Percentiles rank a stretch among this genome's conserved stretches.
phyloP scores from a whole-genome alignment of 2,797 vertebrate genomes.

The Mus minutoides region DNA sequence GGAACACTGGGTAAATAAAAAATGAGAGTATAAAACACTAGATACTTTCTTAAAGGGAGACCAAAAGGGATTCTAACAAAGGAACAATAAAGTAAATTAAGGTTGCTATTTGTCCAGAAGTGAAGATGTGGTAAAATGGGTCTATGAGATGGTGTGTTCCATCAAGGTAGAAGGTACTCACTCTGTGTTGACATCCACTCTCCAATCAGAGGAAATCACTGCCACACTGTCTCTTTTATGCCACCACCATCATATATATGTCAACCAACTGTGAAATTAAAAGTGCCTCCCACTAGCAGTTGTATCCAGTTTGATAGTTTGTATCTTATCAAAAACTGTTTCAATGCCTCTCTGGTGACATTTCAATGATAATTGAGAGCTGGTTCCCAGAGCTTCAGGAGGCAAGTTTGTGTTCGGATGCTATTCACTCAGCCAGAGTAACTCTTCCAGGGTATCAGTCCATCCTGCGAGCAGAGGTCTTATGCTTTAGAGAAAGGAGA shows the following conservation, averaged over 20 bases:
- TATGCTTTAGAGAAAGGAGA: background rate
- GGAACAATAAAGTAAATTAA: background rate
- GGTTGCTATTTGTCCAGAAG: background rate
- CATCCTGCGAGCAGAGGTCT: background rate
- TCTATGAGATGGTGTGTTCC: background rate
- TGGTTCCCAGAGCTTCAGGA: slow-evolving; percentile 71
- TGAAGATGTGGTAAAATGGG: background rate
- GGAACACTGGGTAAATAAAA: background rate
- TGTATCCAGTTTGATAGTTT: slow-evolving; percentile 78
- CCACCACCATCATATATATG: slow-evolving; percentile 1
- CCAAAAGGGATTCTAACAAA: background rate
- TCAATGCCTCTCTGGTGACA: slow-evolving; percentile 71
- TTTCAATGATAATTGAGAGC: slow-evolving; percentile 76
- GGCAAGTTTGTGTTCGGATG: slow-evolving; percentile 60
- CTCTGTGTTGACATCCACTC: background rate
- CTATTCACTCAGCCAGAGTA: background rate
- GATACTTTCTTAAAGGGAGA: background rate
- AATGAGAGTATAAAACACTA: background rate
- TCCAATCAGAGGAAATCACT: background rate
- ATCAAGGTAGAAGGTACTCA: background rate
- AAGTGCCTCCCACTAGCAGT: slow-evolving; percentile 76
- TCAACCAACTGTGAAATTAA: slow-evolving; percentile 82
- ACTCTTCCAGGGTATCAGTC: slow-evolving; percentile 2
- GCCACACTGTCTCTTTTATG: background rate
- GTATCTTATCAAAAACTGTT: slow-evolving; percentile 72